These are phyloP conservation scores for Heliconius charithonia DNA, from an alignment of 2,888 invertebrate species.

Conservation along the genomic window DNA sequence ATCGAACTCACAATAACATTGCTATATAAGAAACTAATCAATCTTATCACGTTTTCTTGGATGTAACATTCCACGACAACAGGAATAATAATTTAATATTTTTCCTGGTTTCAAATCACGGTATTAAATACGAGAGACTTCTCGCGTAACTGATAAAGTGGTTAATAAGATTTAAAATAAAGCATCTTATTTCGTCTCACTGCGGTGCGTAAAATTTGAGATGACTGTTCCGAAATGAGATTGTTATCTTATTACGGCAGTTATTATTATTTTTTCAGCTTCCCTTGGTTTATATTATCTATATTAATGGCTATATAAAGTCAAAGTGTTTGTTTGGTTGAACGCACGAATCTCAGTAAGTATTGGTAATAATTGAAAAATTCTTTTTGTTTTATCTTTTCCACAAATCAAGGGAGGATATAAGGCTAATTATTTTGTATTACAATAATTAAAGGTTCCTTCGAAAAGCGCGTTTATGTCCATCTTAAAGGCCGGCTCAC, in stretches of 20 bases:
- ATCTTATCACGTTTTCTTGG: neutral
- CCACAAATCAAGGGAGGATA: no score
- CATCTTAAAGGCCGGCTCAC: no score
- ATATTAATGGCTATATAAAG: no score
- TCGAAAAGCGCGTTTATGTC: no score
- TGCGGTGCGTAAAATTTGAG: slow-evolving; percentile 44
- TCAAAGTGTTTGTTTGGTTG: no score
- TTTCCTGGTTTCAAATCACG: slow-evolving; percentile 5
- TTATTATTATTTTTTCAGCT: neutral
- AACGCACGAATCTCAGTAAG: no score
- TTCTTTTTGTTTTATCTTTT: no score
- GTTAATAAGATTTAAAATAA: slow-evolving; percentile 45
- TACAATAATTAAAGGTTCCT: no score
- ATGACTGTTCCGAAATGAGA: slow-evolving; percentile 41
- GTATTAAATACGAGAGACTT: neutral
- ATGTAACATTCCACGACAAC: neutral
- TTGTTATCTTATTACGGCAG: slow-evolving; percentile 29
- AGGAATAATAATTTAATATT: neutral
- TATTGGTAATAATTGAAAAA: no score
- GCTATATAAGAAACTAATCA: no score
- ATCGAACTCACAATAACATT: no score
- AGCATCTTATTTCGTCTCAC: slow-evolving; percentile 44
- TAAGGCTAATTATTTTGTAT: no score
- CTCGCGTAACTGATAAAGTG: slow-evolving; percentile 30
- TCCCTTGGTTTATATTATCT: neutral